Conservation (phyloP, 2,113 vertebrate genomes). For the Platanista minor region DNA sequence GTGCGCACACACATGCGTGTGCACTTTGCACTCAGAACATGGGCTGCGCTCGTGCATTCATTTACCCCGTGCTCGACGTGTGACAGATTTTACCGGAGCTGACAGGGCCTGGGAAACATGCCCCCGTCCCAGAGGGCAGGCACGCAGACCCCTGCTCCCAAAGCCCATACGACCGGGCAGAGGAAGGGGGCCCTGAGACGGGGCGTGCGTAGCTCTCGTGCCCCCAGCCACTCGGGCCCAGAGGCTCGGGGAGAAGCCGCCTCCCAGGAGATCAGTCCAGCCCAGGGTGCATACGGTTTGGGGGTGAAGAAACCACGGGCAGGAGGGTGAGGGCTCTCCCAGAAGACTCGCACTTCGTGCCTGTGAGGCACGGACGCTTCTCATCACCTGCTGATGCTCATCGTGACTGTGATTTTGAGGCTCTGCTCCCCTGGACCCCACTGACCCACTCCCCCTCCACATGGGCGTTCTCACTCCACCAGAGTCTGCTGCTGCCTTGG, state of each 20-base stretch:
- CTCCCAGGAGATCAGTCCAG: neutral
- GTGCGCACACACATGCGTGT: neutral
- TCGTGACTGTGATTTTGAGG: neutral
- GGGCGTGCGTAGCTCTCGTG: neutral
- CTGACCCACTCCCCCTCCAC: too few relatives aligned
- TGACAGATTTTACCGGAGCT: fast-evolving
- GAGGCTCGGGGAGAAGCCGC: neutral
- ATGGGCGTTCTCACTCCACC: too few relatives aligned
- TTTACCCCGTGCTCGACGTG: neutral
- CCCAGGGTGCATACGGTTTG: too few relatives aligned
- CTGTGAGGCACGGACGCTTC: neutral
- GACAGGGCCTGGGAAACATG: neutral
- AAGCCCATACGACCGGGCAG: neutral
- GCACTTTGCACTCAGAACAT: neutral
- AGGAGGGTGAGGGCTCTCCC: neutral
- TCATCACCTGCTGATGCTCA: neutral
- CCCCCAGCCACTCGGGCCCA: neutral
- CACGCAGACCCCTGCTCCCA: neutral
- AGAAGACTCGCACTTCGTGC: neutral
- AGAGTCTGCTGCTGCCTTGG: neutral
- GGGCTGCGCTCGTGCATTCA: neutral
- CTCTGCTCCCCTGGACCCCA: neutral
- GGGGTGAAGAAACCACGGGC: neutral
- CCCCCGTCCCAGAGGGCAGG: neutral
- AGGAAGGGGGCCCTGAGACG: neutral